Evolutionary conservation across 2,113 vertebrate species (phyloP).

Genomic region (Daboia siamensis): DNA sequence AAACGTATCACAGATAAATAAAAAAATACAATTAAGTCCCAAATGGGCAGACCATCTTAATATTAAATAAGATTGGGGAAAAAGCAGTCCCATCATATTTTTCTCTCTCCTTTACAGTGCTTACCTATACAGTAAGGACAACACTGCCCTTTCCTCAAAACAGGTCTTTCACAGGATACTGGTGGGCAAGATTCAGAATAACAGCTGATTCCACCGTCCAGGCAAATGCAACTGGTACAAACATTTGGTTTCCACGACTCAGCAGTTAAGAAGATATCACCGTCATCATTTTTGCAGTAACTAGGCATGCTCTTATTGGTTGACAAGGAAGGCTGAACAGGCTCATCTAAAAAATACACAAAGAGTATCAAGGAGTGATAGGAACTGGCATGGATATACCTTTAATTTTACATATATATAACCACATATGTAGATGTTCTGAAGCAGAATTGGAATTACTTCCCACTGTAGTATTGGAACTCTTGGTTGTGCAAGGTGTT

Average conservation of each 20-base stretch:
- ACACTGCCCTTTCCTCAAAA: conserved; percentile 87
- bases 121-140: conserved; percentile 91
- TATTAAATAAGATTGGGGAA: background rate
- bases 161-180: conserved; percentile 80
- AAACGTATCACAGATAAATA: background rate
- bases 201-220: conserved; percentile 82
- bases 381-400: background rate
- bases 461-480: background rate
- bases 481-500: background rate
- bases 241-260: conserved; percentile 91
- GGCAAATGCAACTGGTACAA: conserved; percentile 86
- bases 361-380: background rate
- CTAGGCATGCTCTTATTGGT: conserved; percentile 81
- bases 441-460: background rate
- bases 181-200: conserved; percentile 86
- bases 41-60: background rate
- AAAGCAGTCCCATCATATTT: background rate
- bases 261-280: conserved; percentile 87
- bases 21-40: background rate
- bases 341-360: conserved; percentile 74
- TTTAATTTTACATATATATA: background rate
- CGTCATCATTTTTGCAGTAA: conserved; percentile 83
- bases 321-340: conserved; percentile 71
- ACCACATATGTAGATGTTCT: background rate
- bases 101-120: conserved; percentile 30